Evolutionary conservation across 2,113 vertebrate species (phyloP).

Genomic region (Oreochromis spilurus): DNA sequence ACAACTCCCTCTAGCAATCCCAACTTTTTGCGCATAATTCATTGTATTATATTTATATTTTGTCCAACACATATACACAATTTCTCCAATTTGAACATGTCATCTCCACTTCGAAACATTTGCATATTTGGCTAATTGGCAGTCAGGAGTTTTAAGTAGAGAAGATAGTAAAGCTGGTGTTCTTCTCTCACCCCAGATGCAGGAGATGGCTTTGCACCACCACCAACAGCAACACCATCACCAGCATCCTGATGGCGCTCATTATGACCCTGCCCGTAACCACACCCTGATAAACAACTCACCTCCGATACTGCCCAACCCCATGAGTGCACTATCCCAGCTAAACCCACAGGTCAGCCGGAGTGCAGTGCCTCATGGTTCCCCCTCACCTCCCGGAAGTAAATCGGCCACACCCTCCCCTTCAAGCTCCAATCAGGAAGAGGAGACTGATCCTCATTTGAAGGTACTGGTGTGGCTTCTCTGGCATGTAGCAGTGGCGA

Average conservation of each 20-base stretch:
- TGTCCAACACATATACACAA: not conserved
- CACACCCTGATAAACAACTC: conserved; percentile 86
- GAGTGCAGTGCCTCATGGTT: conserved; percentile 82
- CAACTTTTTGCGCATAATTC: not conserved
- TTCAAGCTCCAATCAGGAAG: conserved; percentile 97
- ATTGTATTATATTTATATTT: not conserved
- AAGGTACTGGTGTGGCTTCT: conserved; percentile 80
- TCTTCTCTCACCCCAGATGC: conserved; percentile 87
- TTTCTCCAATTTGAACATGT: conserved; percentile 25
- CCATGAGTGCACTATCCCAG: conserved; percentile 90
- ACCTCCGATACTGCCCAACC: conserved; percentile 85
- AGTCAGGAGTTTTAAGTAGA: conserved; percentile 11
- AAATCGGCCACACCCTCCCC: conserved; percentile 98
- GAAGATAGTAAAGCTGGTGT: conserved; percentile 74
- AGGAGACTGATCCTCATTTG: conserved; percentile 90
- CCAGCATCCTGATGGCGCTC: conserved; percentile 75
- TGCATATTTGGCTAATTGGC: conserved; percentile 63
- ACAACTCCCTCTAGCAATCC: not conserved
- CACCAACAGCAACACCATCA: conserved; percentile 67
- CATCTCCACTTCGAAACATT: conserved; percentile 20
- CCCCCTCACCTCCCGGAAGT: conserved; percentile 94
- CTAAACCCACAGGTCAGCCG: conserved; percentile 94
- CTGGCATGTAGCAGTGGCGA: conserved; percentile 1
- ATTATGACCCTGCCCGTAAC: conserved; percentile 85
- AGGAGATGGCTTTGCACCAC: conserved; percentile 92